Evolutionary conservation across 2,113 vertebrate genomes (phyloP).

Genomic region (Mesocricetus auratus): DNA sequence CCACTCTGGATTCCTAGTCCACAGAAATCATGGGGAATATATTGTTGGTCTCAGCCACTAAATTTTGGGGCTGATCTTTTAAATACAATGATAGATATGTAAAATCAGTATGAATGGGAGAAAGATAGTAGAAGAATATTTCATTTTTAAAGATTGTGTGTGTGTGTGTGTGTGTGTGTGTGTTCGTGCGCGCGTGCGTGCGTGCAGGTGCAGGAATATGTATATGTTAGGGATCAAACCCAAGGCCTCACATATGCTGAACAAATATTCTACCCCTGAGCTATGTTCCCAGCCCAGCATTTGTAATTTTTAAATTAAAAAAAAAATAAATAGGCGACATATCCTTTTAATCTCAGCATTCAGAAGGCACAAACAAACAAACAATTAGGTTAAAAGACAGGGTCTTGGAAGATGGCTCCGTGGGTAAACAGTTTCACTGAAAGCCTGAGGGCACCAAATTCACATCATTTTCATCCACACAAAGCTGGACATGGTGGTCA

Average conservation of each 20-base stretch:
- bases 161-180: not conserved
- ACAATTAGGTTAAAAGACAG: not conserved
- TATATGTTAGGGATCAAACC: not conserved
- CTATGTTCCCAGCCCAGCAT: no score
- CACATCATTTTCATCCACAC: not conserved
- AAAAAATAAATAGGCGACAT: not conserved
- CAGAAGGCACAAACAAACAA: not conserved
- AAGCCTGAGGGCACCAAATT: not conserved
- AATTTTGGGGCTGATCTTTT: not conserved
- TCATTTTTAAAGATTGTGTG: not conserved
- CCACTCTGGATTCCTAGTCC: not conserved
- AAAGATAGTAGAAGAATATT: not conserved
- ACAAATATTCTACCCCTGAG: not conserved
- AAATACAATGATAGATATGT: not conserved
- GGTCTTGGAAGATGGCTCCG: not conserved
- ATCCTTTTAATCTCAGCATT: not conserved
- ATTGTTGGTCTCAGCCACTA: not conserved
- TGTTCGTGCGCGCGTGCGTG: no score
- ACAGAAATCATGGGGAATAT: not conserved
- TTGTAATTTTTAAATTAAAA: slow-evolving; percentile 36
- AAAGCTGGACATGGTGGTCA: not conserved
- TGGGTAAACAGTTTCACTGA: not conserved
- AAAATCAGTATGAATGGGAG: not conserved
- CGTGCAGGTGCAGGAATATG: not conserved
- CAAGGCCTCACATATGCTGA: not conserved